phyloP scores from a whole-genome alignment of 2,888 invertebrate species.

The Toxonevra muliebris region DNA sequence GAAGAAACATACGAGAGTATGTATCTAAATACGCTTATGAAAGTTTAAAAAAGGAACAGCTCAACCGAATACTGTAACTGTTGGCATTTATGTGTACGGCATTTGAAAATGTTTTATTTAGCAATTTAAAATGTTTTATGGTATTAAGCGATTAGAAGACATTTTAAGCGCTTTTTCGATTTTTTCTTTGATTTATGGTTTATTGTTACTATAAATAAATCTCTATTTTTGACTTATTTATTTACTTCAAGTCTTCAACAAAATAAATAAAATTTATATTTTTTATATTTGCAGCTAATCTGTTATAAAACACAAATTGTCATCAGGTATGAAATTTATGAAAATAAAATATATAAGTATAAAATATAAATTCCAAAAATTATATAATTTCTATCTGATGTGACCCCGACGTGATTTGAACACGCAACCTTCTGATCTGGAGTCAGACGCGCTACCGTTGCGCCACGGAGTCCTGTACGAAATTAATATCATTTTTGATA shows the following conservation, averaged over 20 bases:
- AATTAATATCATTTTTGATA: no score
- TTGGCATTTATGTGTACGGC: no score
- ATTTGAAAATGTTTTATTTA: slow-evolving; percentile 48
- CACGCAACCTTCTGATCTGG: slow-evolving; percentile 62
- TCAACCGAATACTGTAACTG: no score
- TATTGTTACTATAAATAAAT: no score
- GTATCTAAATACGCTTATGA: no score
- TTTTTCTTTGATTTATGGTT: slow-evolving; percentile 8
- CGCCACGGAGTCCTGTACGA: slow-evolving; percentile 55
- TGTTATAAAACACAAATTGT: no score
- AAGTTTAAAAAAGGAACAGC: neutral
- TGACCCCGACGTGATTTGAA: slow-evolving; percentile 62
- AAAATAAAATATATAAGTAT: no score
- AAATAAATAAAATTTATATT: neutral
- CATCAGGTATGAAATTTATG: slow-evolving; percentile 3
- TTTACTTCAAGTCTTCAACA: neutral
- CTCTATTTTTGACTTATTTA: neutral
- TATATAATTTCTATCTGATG: slow-evolving; percentile 9
- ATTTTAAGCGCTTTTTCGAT: neutral
- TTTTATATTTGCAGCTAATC: no score
- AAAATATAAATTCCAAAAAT: slow-evolving; percentile 21
- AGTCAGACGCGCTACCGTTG: slow-evolving; percentile 63
- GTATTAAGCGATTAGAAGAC: slow-evolving; percentile 34
- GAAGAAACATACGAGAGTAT: no score
- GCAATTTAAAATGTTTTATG: slow-evolving; percentile 58